A percentile compares a stretch with the other conserved stretches of the same genome.
These are phyloP conservation scores for Buceros bicornis DNA, from an alignment of 2,797 vertebrate species.

Conservation along the genomic window DNA sequence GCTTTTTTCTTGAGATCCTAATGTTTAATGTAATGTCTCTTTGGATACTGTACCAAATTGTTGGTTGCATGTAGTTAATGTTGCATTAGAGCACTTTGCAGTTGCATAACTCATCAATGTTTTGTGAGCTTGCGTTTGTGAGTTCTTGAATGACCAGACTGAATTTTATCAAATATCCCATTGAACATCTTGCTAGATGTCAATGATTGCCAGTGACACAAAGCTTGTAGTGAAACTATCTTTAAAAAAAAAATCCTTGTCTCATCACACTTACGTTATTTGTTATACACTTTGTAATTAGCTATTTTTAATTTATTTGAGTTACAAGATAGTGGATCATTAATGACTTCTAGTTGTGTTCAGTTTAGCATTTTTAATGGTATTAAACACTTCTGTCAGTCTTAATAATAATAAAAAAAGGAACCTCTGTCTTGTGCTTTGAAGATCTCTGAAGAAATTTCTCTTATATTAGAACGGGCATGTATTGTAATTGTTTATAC, in stretches of 20 bases:
- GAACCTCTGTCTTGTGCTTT: conserved; percentile 82
- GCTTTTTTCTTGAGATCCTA: conserved; percentile 83
- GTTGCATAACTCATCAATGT: conserved; percentile 89
- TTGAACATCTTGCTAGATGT: conserved; percentile 79
- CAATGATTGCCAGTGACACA: conserved; percentile 80
- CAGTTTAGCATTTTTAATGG: conserved; percentile 80
- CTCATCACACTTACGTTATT: conserved; percentile 77
- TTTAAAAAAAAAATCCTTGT: conserved; percentile 61
- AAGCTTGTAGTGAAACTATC: conserved; percentile 79
- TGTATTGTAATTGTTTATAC: conserved; percentile 83
- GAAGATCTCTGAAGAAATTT: conserved; percentile 81
- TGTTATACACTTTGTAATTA: conserved; percentile 82
- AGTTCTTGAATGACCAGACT: conserved; percentile 83
- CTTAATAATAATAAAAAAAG: conserved; percentile 79
- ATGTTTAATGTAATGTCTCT: conserved; percentile 84
- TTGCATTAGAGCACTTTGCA: conserved; percentile 94
- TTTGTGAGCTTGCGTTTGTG: conserved; percentile 90
- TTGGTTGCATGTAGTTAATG: conserved; percentile 90
- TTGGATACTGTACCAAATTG: conserved; percentile 84
- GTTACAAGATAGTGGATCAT: conserved; percentile 80
- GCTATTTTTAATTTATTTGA: conserved; percentile 83
- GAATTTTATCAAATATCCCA: conserved; percentile 79
- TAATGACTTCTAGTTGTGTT: conserved; percentile 81
- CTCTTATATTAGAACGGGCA: conserved; percentile 81
- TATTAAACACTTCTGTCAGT: conserved; percentile 83